phyloP scores from a whole-genome alignment of 2,797 vertebrate genomes.

The Aselliscus stoliczkanus region DNA sequence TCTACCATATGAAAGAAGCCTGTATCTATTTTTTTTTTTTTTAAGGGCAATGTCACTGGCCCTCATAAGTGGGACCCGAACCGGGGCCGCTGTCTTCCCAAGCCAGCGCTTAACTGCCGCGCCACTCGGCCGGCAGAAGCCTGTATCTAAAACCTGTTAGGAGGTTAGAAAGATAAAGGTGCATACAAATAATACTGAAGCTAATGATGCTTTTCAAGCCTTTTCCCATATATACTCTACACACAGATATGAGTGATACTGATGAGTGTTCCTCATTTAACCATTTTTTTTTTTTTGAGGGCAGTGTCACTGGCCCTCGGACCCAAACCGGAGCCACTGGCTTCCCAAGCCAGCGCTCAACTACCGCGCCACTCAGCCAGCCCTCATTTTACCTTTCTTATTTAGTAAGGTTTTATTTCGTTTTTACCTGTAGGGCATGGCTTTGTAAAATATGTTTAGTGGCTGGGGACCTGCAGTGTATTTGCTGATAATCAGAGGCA shows the following conservation, averaged over 20 bases:
- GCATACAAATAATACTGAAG: neutral
- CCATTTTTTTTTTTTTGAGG: too few relatives aligned
- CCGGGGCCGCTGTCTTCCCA: too few relatives aligned
- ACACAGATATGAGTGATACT: neutral
- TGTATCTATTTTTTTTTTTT: too few relatives aligned
- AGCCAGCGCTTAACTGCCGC: too few relatives aligned
- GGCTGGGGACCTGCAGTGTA: slow-evolving; percentile 97
- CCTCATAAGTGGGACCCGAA: too few relatives aligned
- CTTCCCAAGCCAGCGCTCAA: too few relatives aligned
- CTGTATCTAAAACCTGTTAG: neutral
- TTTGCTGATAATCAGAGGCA: slow-evolving; percentile 96
- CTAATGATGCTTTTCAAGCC: neutral
- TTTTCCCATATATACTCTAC: neutral
- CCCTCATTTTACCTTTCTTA: neutral
- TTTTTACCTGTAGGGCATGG: slow-evolving; percentile 94
- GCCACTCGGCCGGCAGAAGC: too few relatives aligned
- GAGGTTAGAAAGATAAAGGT: slow-evolving; percentile 22
- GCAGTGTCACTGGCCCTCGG: too few relatives aligned
- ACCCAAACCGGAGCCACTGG: too few relatives aligned
- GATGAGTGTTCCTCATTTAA: neutral
- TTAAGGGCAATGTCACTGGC: too few relatives aligned
- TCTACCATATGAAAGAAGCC: neutral
- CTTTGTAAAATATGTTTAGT: slow-evolving; percentile 94
- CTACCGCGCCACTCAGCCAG: too few relatives aligned
- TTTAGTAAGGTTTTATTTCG: neutral